phyloP scores from a whole-genome alignment of 2,113 vertebrate species.

The Bubo blakistoni region DNA sequence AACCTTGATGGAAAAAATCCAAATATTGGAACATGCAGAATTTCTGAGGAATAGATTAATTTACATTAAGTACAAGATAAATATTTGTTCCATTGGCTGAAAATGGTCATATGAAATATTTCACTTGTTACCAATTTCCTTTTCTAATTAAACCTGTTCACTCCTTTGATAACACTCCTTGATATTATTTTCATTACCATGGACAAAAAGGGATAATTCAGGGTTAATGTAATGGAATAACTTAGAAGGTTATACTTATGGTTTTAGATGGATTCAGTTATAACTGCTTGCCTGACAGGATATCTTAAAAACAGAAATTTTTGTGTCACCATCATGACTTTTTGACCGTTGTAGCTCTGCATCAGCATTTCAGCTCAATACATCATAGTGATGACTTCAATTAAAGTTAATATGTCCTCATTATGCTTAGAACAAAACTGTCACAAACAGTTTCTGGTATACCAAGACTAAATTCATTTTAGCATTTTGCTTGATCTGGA shows the following conservation, averaged over 20 bases:
- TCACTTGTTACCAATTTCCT: not conserved
- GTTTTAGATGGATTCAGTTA: not conserved
- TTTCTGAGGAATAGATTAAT: not conserved
- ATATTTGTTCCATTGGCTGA: not conserved
- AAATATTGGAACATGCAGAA: not conserved
- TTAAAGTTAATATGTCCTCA: slow-evolving; percentile 20
- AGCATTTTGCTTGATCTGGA: not conserved
- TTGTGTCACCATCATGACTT: not conserved
- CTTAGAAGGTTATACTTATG: not conserved
- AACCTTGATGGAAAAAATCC: not conserved
- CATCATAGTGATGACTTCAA: slow-evolving; percentile 3
- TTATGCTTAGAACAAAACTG: slow-evolving; percentile 5
- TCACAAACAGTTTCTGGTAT: not conserved
- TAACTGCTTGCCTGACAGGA: not conserved
- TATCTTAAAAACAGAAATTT: slow-evolving; percentile 16
- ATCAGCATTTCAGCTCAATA: slow-evolving; percentile 6
- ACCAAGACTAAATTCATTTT: not conserved
- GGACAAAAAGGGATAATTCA: not conserved
- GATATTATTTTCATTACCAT: not conserved
- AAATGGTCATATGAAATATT: not conserved
- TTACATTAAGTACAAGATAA: not conserved
- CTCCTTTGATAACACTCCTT: not conserved
- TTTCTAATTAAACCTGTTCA: not conserved
- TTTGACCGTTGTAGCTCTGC: not conserved
- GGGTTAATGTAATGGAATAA: not conserved